phyloP scores from a whole-genome alignment of 2,797 vertebrate species.

The Channa striata region DNA sequence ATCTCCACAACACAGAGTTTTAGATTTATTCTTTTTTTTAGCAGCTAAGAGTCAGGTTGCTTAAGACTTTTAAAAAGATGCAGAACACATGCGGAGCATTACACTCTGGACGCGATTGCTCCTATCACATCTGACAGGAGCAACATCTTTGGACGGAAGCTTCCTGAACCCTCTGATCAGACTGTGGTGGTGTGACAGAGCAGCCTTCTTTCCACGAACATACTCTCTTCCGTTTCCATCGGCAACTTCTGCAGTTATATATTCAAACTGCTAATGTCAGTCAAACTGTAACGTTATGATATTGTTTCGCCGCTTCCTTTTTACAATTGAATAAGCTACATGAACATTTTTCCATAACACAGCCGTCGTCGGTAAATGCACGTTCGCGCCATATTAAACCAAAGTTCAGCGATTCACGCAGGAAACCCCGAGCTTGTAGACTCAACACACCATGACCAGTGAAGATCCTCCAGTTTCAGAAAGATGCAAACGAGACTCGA shows the following conservation, averaged over 20 bases:
- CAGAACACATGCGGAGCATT: slow-evolving; percentile 40
- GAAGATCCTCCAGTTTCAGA: too few relatives aligned
- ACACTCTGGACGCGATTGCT: background rate
- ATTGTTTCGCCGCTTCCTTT: background rate
- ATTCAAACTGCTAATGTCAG: background rate
- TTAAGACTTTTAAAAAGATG: slow-evolving; percentile 2
- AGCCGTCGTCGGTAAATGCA: slow-evolving; percentile 1
- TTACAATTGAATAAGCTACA: background rate
- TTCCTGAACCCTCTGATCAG: background rate
- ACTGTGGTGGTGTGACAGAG: slow-evolving; percentile 22
- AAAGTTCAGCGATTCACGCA: too few relatives aligned
- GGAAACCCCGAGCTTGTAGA: too few relatives aligned
- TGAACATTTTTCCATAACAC: slow-evolving; percentile 6
- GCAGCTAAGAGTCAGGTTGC: slow-evolving; percentile 4
- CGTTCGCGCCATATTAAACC: background rate
- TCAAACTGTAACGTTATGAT: background rate
- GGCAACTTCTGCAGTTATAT: background rate
- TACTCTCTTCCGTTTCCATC: background rate
- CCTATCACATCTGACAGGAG: background rate
- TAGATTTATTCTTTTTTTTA: slow-evolving; percentile 1
- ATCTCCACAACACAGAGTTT: slow-evolving; percentile 16
- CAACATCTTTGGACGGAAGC: slow-evolving; percentile 21
- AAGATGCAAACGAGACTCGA: background rate
- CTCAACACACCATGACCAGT: background rate
- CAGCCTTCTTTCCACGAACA: slow-evolving; percentile 17